Evolutionary conservation across 2,113 vertebrate species (phyloP).

Genomic region (Trematomus loennbergii): DNA sequence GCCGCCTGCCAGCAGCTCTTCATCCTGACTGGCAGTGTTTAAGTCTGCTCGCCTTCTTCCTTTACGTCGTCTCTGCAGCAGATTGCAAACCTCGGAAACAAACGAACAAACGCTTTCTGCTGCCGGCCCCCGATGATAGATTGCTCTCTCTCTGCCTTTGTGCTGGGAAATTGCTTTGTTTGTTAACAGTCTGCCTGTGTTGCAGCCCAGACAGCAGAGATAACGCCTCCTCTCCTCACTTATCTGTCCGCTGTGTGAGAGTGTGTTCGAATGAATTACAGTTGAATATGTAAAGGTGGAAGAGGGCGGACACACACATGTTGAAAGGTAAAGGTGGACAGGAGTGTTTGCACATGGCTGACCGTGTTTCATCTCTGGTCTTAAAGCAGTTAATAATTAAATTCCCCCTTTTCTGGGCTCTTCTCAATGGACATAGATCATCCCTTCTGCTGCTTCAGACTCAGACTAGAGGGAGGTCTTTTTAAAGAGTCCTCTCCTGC

Average conservation of each 20-base stretch:
- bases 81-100: conserved; percentile 61
- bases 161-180: conserved; percentile 81
- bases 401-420: no score
- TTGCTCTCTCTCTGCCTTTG: conserved; percentile 73
- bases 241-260: conserved; percentile 55
- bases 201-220: conserved; percentile 64
- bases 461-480: no score
- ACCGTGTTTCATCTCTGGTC: background rate
- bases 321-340: background rate
- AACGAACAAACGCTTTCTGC: conserved; percentile 48
- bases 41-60: conserved; percentile 38
- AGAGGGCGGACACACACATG: background rate
- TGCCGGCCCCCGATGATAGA: conserved; percentile 67
- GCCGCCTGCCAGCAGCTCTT: conserved; percentile 24
- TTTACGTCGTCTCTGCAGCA: conserved; percentile 40
- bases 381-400: no score
- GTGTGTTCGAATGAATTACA: conserved; percentile 29
- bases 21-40: conserved; percentile 26
- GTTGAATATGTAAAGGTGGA: conserved; percentile 21
- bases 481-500: no score
- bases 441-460: no score
- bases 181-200: conserved; percentile 72
- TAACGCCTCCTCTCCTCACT: conserved; percentile 51
- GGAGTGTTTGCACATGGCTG: background rate
- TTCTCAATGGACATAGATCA: no score